Conservation (phyloP, 37 sponge, comb jelly and placozoan species). For the Geodia barretti region DNA sequence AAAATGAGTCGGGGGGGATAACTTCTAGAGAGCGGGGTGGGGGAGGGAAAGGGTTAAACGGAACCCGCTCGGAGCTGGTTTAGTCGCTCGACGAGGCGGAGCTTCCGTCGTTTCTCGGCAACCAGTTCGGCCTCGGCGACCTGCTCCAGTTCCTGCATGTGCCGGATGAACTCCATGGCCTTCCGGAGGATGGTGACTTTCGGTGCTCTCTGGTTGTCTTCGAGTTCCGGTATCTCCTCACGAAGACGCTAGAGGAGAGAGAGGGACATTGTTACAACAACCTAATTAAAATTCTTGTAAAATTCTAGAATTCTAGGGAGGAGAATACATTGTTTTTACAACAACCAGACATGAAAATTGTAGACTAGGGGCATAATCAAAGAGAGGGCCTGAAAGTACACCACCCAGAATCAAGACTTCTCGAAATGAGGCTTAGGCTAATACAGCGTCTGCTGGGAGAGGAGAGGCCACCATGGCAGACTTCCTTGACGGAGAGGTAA, state of each 20-base stretch:
- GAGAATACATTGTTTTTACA: too few relatives aligned
- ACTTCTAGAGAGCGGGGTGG: not conserved
- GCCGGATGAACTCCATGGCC: slow-evolving; percentile 62
- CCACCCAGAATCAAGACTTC: too few relatives aligned
- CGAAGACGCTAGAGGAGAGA: slow-evolving; percentile 16
- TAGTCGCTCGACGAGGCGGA: slow-evolving; percentile 39
- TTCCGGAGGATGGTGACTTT: slow-evolving; percentile 83
- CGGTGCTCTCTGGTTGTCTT: slow-evolving; percentile 82
- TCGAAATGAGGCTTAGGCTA: too few relatives aligned
- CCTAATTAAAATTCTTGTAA: too few relatives aligned
- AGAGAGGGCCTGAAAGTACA: too few relatives aligned
- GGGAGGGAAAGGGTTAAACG: not conserved
- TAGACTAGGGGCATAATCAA: too few relatives aligned
- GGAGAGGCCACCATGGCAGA: too few relatives aligned
- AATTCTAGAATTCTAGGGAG: too few relatives aligned
- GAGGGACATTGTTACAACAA: too few relatives aligned
- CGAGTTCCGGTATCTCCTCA: slow-evolving; percentile 69
- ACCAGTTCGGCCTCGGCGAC: slow-evolving; percentile 6
- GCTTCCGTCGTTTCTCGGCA: slow-evolving; percentile 42
- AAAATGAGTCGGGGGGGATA: not conserved
- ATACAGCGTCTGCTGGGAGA: too few relatives aligned
- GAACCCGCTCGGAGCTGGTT: not conserved
- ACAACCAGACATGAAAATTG: too few relatives aligned
- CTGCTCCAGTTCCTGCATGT: slow-evolving; percentile 17
- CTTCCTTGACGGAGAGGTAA: too few relatives aligned